Percentiles rank a stretch among this genome's conserved stretches.
phyloP scores from a whole-genome alignment of 2,113 vertebrate species.

The Tor tambroides region DNA sequence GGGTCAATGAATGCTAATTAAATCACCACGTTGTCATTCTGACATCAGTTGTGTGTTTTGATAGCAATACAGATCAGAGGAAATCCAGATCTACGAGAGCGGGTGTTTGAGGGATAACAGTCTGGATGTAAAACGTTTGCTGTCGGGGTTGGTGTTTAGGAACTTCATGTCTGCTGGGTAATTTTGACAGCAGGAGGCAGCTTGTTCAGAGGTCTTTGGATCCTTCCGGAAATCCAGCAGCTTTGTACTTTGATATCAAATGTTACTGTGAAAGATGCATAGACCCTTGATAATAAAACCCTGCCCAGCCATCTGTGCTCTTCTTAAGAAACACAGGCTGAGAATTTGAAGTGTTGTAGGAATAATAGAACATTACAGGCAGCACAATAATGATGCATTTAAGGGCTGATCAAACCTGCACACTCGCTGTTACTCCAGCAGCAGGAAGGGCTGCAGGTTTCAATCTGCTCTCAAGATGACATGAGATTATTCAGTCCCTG shows the following conservation, averaged over 20 bases:
- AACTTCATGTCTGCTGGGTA: constrained; percentile 28
- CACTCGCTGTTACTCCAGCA: not conserved
- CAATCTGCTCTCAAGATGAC: not conserved
- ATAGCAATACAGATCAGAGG: constrained; percentile 29
- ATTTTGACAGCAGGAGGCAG: constrained; percentile 44
- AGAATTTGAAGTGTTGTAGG: not conserved
- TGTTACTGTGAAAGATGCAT: constrained; percentile 31
- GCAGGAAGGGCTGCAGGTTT: constrained; percentile 7
- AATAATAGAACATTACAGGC: constrained; percentile 31
- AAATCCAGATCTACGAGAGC: constrained; percentile 8
- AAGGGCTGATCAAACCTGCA: constrained; percentile 1
- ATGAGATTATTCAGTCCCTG: constrained; percentile 17
- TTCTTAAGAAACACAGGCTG: constrained; percentile 4
- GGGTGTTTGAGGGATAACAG: constrained; percentile 30
- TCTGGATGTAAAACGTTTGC: constrained; percentile 40
- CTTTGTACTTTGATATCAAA: constrained; percentile 42
- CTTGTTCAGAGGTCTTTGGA: constrained; percentile 41
- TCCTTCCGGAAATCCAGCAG: constrained; percentile 41
- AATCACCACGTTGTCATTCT: constrained; percentile 1
- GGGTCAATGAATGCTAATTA: constrained; percentile 24
- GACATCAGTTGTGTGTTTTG: constrained; percentile 10
- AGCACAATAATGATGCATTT: not conserved
- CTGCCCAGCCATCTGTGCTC: constrained; percentile 30
- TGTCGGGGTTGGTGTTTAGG: constrained; percentile 32
- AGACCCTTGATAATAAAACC: constrained; percentile 35